Percentiles rank a stretch among this genome's conserved stretches.
Conservation (phyloP, 2,113 vertebrate species). For the Promerops cafer region DNA sequence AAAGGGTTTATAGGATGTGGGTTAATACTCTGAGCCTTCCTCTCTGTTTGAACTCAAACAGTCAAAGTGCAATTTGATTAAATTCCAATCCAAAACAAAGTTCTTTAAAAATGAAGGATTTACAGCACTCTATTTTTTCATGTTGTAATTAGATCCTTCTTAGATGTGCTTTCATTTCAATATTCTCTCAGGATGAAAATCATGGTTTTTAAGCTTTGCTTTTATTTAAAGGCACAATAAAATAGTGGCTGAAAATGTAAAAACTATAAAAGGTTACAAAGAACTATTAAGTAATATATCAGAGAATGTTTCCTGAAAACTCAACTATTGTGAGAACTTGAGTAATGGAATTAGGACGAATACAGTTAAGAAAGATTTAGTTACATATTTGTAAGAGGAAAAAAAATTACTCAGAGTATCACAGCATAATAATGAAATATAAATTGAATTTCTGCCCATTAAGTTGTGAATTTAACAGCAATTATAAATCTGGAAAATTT, state of each 20-base stretch:
- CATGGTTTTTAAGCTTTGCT: neutral
- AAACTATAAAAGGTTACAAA: neutral
- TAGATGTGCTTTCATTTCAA: neutral
- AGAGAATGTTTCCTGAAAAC: neutral
- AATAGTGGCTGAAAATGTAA: neutral
- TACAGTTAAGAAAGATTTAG: neutral
- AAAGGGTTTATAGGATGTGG: neutral
- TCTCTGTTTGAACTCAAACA: neutral
- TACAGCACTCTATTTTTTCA: neutral
- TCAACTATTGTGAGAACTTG: neutral
- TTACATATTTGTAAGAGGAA: neutral
- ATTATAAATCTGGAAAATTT: neutral
- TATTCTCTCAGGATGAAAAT: conserved; percentile 13
- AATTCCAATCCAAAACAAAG: neutral
- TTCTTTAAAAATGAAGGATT: neutral
- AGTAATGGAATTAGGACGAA: neutral
- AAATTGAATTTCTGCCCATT: neutral
- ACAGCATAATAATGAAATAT: neutral
- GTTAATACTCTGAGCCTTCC: neutral
- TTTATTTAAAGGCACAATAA: neutral
- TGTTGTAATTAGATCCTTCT: conserved; percentile 11
- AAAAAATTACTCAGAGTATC: neutral
- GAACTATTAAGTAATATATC: neutral
- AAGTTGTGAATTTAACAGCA: neutral
- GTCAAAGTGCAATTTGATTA: neutral